Conservation (phyloP, 2,113 vertebrate genomes). For the Cavia porcellus region DNA sequence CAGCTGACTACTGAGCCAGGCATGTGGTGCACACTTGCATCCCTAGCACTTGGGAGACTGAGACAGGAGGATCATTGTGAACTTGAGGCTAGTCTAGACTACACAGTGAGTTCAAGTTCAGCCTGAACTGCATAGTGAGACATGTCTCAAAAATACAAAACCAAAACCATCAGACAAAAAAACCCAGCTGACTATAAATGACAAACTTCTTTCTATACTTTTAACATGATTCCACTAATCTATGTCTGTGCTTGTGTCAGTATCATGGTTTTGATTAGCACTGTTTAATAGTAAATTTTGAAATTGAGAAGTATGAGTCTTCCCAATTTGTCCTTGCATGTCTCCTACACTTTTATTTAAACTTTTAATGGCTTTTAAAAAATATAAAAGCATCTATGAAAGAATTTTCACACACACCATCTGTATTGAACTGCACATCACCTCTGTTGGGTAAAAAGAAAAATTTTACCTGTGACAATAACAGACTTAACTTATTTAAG, state of each 20-base stretch:
- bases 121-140: not conserved
- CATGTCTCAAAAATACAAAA: not conserved
- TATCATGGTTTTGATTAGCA: not conserved
- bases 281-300: not conserved
- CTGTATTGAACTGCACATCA: not conserved
- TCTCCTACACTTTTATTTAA: constrained; percentile 49
- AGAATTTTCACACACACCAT: constrained; percentile 1
- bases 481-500: not conserved
- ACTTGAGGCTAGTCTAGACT: not conserved
- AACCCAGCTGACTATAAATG: not conserved
- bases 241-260: not conserved
- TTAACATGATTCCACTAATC: not conserved
- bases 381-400: constrained; percentile 18
- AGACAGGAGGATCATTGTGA: not conserved
- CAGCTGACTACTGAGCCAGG: not conserved
- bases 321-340: constrained; percentile 24
- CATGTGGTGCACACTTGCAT: not conserved
- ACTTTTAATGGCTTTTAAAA: not conserved
- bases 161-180: not conserved
- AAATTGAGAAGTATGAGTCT: not conserved
- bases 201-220: not conserved
- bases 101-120: not conserved
- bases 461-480: not conserved
- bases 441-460: not conserved
- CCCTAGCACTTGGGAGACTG: not conserved